Percentiles rank a stretch among this genome's conserved stretches.
Conservation (phyloP, 2,797 vertebrate species). For the Eurystomus glaucurus region DNA sequence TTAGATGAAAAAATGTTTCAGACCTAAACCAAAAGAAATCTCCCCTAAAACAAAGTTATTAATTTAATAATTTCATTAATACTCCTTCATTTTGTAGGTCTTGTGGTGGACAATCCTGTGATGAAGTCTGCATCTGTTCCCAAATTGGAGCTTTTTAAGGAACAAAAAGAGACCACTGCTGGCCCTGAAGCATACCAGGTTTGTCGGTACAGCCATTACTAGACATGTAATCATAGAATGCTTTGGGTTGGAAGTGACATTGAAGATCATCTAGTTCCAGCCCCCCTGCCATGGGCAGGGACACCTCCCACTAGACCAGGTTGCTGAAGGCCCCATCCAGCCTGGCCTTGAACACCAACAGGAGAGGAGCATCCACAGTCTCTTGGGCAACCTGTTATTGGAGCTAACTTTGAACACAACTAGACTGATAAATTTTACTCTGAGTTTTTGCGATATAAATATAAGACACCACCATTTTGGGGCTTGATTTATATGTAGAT, state of each 20-base stretch:
- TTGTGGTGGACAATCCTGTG: constrained; percentile 31
- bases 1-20: background rate
- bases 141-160: constrained; percentile 55
- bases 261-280: too few relatives aligned
- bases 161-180: constrained; percentile 19
- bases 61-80: background rate
- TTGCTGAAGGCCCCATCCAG: too few relatives aligned
- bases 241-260: too few relatives aligned
- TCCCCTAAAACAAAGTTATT: background rate
- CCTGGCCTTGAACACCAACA: too few relatives aligned
- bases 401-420: background rate
- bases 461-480: background rate
- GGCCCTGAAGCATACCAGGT: constrained; percentile 72
- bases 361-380: too few relatives aligned
- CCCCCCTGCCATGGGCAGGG: too few relatives aligned
- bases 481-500: background rate
- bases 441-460: background rate
- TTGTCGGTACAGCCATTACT: background rate
- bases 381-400: too few relatives aligned
- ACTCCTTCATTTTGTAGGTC: constrained; percentile 32
- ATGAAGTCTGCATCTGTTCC: constrained; percentile 47
- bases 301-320: too few relatives aligned
- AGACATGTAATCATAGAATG: background rate
- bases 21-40: background rate
- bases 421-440: background rate